These are phyloP conservation scores for Thermophis baileyi DNA, from an alignment of 2,113 vertebrate species.

Conservation along the genomic window DNA sequence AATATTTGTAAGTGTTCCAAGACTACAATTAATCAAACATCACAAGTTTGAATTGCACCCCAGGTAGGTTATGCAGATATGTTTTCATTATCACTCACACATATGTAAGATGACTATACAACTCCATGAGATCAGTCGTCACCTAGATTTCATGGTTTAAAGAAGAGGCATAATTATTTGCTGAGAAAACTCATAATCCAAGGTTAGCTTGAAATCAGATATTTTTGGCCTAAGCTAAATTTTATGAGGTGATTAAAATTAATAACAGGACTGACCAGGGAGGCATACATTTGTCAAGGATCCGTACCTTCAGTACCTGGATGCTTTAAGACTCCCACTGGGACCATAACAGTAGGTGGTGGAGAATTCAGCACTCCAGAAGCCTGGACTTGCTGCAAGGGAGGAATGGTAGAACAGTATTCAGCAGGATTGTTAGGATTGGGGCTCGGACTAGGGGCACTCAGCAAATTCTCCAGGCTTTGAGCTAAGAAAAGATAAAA, in stretches of 20 bases:
- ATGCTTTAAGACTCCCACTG: constrained; percentile 94
- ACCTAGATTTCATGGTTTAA: neutral
- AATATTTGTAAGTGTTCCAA: neutral
- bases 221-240: neutral
- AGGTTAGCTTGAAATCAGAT: neutral
- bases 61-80: neutral
- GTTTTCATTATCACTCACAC: neutral
- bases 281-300: neutral
- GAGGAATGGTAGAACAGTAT: constrained; percentile 99
- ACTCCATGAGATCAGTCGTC: neutral
- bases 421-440: constrained; percentile 98
- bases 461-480: constrained; percentile 83
- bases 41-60: neutral
- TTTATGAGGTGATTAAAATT: neutral
- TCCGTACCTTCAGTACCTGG: constrained; percentile 85
- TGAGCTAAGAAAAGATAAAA: constrained; percentile 80
- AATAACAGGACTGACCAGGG: neutral
- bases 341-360: constrained; percentile 98
- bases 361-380: constrained; percentile 94
- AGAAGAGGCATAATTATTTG: neutral
- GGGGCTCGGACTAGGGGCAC: constrained; percentile 87
- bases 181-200: neutral
- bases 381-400: constrained; percentile 96
- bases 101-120: neutral
- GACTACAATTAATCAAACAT: neutral